Evolutionary conservation across 2,113 vertebrate species (phyloP).

Genomic region (Erythrocercus mccallii): DNA sequence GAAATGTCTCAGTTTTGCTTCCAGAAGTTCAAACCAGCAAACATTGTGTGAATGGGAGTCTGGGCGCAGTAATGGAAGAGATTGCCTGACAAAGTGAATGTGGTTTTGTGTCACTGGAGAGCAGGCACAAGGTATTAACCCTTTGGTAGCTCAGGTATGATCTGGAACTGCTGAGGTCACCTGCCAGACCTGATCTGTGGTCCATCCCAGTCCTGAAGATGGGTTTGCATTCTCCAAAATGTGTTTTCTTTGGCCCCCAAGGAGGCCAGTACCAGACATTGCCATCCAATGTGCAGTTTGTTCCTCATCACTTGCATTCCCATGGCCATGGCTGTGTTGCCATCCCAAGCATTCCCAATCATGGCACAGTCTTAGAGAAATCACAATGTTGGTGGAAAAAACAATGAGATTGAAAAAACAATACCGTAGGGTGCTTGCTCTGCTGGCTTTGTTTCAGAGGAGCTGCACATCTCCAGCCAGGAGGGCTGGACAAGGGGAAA

Average conservation of each 20-base stretch:
- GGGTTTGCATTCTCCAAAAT: neutral
- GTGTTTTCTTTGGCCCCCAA: neutral
- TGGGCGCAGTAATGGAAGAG: neutral
- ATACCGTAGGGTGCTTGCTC: neutral
- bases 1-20: neutral
- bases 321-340: fast-evolving
- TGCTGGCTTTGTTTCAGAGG: neutral
- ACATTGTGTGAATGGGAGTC: neutral
- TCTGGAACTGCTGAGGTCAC: neutral
- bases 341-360: neutral
- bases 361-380: neutral
- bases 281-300: neutral
- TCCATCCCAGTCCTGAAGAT: neutral
- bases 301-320: neutral
- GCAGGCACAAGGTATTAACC: neutral
- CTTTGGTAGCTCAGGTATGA: neutral
- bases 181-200: neutral
- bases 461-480: neutral
- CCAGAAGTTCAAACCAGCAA: neutral
- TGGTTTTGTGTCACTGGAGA: neutral
- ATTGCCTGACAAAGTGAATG: neutral
- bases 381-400: neutral
- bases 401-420: neutral
- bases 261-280: neutral
- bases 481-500: neutral